Evolutionary conservation across 2,797 vertebrate species (phyloP).

Genomic region (Steatocranus sp.): DNA sequence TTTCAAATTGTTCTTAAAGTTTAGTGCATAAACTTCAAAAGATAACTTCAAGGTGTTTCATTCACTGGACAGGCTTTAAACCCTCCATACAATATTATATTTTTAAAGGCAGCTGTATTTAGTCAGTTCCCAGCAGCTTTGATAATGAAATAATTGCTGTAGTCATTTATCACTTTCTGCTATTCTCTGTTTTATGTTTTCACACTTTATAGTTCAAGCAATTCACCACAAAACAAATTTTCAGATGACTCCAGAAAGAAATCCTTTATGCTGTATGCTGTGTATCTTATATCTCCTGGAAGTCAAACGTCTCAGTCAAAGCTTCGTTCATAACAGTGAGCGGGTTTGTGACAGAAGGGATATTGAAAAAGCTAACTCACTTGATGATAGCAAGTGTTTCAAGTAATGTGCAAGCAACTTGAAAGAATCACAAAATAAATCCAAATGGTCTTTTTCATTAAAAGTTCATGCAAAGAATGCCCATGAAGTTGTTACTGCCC

Average conservation of each 20-base stretch:
- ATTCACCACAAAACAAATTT: neutral
- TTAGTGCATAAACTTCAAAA: neutral
- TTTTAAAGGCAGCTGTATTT: neutral
- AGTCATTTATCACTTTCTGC: neutral
- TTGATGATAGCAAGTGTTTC: neutral
- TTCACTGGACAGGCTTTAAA: neutral
- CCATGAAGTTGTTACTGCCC: neutral
- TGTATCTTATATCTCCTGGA: neutral
- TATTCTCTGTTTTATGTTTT: neutral
- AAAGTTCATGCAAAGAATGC: neutral
- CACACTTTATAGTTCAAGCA: neutral
- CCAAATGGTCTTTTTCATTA: neutral
- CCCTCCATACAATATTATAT: neutral
- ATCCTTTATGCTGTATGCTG: neutral
- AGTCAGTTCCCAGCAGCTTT: neutral
- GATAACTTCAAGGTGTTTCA: neutral
- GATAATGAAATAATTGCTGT: neutral
- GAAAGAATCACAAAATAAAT: neutral
- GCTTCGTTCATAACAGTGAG: neutral
- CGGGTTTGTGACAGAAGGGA: neutral
- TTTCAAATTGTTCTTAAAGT: neutral
- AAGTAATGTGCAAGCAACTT: neutral
- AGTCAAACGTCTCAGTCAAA: neutral
- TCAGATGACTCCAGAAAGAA: neutral
- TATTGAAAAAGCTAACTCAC: neutral